These are phyloP conservation scores for Hucho hucho DNA, from an alignment of 2,113 vertebrate species.

Conservation along the genomic window DNA sequence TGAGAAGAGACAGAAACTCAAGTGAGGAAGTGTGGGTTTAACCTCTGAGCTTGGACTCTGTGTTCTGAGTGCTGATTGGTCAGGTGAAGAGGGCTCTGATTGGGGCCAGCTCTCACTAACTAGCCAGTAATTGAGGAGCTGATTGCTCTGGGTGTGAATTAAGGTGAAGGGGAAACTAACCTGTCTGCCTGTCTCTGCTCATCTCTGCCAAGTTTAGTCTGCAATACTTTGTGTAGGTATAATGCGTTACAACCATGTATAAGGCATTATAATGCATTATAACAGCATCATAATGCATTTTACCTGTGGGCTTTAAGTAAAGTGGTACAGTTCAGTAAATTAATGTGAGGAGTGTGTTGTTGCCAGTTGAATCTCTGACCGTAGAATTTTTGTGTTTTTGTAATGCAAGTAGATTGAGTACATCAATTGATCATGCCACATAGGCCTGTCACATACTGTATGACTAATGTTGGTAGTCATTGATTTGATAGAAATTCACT, in stretches of 20 bases:
- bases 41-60: constrained; percentile 17
- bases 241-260: too few relatives aligned
- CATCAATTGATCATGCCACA: neutral
- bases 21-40: constrained; percentile 24
- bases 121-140: constrained; percentile 47
- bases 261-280: too few relatives aligned
- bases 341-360: too few relatives aligned
- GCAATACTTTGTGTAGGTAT: too few relatives aligned
- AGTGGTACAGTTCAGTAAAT: too few relatives aligned
- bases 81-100: constrained; percentile 53
- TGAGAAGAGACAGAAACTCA: neutral
- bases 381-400: neutral
- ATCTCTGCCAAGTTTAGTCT: neutral
- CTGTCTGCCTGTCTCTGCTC: constrained; percentile 20
- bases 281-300: too few relatives aligned
- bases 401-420: constrained; percentile 3
- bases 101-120: constrained; percentile 46
- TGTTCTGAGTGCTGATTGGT: constrained; percentile 48
- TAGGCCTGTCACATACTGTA: neutral
- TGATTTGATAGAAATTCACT: constrained; percentile 3
- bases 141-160: constrained; percentile 37
- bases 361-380: too few relatives aligned
- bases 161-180: constrained; percentile 44
- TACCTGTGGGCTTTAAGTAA: too few relatives aligned
- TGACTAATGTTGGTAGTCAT: neutral